Conservation (phyloP, 2,113 vertebrate genomes). For the Oryzias woworae region DNA sequence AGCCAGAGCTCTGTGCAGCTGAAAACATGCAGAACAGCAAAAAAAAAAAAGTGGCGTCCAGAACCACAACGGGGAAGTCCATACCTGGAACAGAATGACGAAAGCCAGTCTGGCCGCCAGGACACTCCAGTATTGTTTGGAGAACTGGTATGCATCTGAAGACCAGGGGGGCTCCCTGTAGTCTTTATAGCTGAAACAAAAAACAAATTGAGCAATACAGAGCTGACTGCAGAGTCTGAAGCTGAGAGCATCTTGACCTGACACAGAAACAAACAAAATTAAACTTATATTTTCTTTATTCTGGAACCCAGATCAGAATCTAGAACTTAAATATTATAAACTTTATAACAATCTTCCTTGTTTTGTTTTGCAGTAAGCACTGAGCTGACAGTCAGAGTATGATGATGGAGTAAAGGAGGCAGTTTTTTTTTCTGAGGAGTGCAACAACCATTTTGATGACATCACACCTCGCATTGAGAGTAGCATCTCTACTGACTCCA, state of each 20-base stretch:
- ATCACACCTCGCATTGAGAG: too few relatives aligned
- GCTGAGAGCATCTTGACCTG: too few relatives aligned
- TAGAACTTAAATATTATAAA: constrained; percentile 17
- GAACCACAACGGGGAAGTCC: background rate
- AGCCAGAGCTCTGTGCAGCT: background rate
- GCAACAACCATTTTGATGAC: too few relatives aligned
- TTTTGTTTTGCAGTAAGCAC: constrained; percentile 47
- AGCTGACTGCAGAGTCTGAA: too few relatives aligned
- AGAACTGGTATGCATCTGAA: constrained; percentile 86
- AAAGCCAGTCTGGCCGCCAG: constrained; percentile 92
- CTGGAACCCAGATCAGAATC: background rate
- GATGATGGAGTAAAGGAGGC: too few relatives aligned
- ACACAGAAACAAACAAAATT: too few relatives aligned
- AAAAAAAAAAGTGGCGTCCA: background rate
- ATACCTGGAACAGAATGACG: constrained; percentile 96
- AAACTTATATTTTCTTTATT: too few relatives aligned
- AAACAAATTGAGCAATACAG: constrained; percentile 6
- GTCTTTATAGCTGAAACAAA: constrained; percentile 88
- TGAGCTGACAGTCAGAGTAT: too few relatives aligned
- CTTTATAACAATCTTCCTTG: constrained; percentile 27
- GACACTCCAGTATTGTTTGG: constrained; percentile 94
- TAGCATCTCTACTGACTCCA: too few relatives aligned
- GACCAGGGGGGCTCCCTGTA: constrained; percentile 96
- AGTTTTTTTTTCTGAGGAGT: too few relatives aligned
- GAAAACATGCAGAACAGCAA: background rate